Percentiles rank a stretch among this genome's conserved stretches.
phyloP scores from a whole-genome alignment of 37 sponge, comb jelly and placozoan species.

The Theonella swinhoei region DNA sequence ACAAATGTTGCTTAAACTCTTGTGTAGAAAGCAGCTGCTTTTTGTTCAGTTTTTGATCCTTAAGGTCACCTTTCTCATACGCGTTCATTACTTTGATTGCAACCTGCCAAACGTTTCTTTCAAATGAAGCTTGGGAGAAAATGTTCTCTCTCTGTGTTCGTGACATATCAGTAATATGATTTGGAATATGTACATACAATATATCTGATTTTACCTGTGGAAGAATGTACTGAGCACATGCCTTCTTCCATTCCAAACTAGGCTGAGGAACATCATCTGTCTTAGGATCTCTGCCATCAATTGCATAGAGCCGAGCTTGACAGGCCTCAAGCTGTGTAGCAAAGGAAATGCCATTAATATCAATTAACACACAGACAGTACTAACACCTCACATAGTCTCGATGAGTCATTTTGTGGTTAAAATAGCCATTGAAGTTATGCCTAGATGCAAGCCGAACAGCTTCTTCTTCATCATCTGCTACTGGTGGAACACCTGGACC shows the following conservation, averaged over 20 bases:
- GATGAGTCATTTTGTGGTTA: constrained; percentile 31
- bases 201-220: not conserved
- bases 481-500: constrained; percentile 57
- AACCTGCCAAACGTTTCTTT: not conserved
- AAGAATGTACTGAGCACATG: not conserved
- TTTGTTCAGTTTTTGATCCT: constrained; percentile 10
- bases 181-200: not conserved
- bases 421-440: constrained; percentile 48
- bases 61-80: constrained; percentile 7
- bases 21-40: constrained; percentile 3
- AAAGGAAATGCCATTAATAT: no score
- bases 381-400: constrained; percentile 46
- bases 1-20: constrained; percentile 15
- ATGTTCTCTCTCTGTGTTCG: constrained; percentile 20
- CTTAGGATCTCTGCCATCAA: no score
- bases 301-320: no score
- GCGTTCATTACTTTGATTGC: not conserved
- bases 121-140: constrained; percentile 1
- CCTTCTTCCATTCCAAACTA: not conserved
- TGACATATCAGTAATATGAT: constrained; percentile 6
- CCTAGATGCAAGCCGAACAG: constrained; percentile 30
- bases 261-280: not conserved
- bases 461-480: constrained; percentile 45
- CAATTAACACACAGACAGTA: no score
- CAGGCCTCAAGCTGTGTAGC: no score